Evolutionary conservation across 2,113 vertebrate genomes (phyloP), one percentile per base, ranked within the genome.

Genomic region (Leucoraja erinaceus): DNA sequence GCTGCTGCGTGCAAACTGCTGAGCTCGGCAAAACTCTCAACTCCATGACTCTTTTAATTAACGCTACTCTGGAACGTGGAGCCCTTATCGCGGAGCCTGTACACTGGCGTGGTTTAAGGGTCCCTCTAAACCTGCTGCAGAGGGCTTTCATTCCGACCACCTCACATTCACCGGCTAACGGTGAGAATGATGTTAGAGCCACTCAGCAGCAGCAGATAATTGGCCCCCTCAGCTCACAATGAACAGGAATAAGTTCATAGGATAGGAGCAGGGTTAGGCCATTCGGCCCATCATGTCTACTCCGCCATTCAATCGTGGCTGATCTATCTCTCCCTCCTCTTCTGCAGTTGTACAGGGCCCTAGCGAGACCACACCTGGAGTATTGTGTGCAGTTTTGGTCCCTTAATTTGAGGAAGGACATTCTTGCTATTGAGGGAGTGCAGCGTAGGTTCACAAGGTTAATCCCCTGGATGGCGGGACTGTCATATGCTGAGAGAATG

Each of bases 221-320:
- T 88, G 83, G 83, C 59, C 56, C 83, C 20, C 59, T 88, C 83
- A 88, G 28, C 28, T 88, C 59, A 88, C 83, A 63, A 63, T 88
- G 83, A 88, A 59, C 14, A 88, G 59, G 59, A 88, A 63, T 88
- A 47, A 47, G 38, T 47, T 47, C 38, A 47, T 1, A 1, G 3
- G 38, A 47, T 1, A 47, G 38, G 38, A 47, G 38, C 38, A 47
- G 38, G 38, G 38, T 47, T 47, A 47, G 38, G 38, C 38, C 38
- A 47, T 47, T 47, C 3, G 3, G 38, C 38, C 38, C 38, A 47
- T 47, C 38, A 47, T 47, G 38, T 47, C 38, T 47, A 47, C 38
- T 47, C 38, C 38, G 38, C 38, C 38, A 47, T 47, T 47, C 38
- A 47, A 47, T 47, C 3, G 38, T 47, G 38, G 38, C 38, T 47